These are phyloP conservation scores for Rhinichthys klamathensis DNA, from an alignment of 2,113 vertebrate species.

Conservation along the genomic window DNA sequence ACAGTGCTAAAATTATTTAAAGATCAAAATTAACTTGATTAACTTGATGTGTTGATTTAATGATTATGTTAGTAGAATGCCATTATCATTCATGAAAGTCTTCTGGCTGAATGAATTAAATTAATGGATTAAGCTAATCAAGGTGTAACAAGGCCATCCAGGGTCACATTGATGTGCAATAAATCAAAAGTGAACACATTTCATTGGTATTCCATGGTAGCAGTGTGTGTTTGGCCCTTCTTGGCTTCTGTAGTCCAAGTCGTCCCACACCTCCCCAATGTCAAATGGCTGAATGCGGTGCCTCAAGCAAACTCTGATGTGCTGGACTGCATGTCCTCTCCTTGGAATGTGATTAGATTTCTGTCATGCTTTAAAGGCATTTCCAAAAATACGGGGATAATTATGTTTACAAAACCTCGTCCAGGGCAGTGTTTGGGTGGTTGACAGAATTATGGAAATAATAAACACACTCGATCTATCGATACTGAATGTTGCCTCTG, in stretches of 20 bases:
- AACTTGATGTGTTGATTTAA: slow-evolving; percentile 1
- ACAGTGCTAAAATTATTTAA: slow-evolving; percentile 15
- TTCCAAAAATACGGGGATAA: not conserved
- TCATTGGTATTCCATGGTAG: slow-evolving; percentile 22
- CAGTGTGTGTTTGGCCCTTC: not conserved
- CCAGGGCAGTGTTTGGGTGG: not conserved
- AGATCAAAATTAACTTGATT: slow-evolving; percentile 21
- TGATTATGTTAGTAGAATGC: not conserved
- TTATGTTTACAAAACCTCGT: not conserved
- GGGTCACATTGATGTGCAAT: slow-evolving; percentile 33
- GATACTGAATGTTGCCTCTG: not conserved
- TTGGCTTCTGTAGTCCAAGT: slow-evolving; percentile 22
- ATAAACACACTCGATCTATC: not conserved
- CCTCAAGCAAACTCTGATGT: slow-evolving; percentile 24
- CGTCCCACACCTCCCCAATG: slow-evolving; percentile 14
- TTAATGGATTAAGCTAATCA: slow-evolving; percentile 33
- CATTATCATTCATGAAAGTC: slow-evolving; percentile 6
- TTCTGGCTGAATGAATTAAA: slow-evolving; percentile 12
- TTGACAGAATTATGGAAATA: not conserved
- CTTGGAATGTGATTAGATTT: slow-evolving; percentile 34
- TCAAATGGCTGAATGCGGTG: slow-evolving; percentile 22
- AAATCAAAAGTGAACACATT: slow-evolving; percentile 26
- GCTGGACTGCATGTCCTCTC: slow-evolving; percentile 14
- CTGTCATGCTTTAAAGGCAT: slow-evolving; percentile 29
- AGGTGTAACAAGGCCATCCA: slow-evolving; percentile 24